A percentile compares a stretch with the other conserved stretches of the same genome.
These are phyloP conservation scores for Cotesia chilonis DNA, from an alignment of 1,140 invertebrate genomes.

Conservation along the genomic window DNA sequence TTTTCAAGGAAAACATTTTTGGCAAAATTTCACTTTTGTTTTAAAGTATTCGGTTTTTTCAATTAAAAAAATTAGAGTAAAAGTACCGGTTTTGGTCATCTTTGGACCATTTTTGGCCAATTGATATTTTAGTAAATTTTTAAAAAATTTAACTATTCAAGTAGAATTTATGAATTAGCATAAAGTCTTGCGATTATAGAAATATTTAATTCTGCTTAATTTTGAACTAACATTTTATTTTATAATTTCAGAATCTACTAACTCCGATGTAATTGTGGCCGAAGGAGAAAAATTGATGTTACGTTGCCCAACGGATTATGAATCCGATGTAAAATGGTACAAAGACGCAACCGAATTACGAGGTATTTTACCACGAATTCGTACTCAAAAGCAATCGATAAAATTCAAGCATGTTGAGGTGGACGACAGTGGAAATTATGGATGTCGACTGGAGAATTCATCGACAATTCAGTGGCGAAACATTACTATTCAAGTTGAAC, in stretches of 20 bases:
- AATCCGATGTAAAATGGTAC: slow-evolving; percentile 53
- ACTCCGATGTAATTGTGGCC: slow-evolving; percentile 44
- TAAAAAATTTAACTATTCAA: no score
- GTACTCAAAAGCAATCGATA: slow-evolving; percentile 50
- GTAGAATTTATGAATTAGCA: no score
- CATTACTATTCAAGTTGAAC: slow-evolving; percentile 51
- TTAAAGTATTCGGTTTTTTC: no score
- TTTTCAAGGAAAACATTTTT: no score
- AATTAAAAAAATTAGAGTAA: no score
- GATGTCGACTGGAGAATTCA: slow-evolving; percentile 46
- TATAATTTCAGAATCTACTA: slow-evolving; percentile 41
- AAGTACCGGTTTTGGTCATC: no score
- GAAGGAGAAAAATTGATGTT: slow-evolving; percentile 54
- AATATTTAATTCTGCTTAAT: no score
- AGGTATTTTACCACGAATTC: slow-evolving; percentile 41
- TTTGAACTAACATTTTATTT: background rate
- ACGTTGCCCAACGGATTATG: slow-evolving; percentile 47
- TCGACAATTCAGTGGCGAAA: slow-evolving; percentile 52
- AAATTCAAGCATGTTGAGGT: slow-evolving; percentile 49
- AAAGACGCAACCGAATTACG: slow-evolving; percentile 49
- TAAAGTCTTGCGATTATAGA: no score
- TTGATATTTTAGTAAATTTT: no score
- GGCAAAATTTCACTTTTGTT: no score
- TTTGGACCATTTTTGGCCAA: no score
- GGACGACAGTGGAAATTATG: slow-evolving; percentile 53